Conservation (phyloP, 2,797 vertebrate genomes). For the Todus mexicanus region DNA sequence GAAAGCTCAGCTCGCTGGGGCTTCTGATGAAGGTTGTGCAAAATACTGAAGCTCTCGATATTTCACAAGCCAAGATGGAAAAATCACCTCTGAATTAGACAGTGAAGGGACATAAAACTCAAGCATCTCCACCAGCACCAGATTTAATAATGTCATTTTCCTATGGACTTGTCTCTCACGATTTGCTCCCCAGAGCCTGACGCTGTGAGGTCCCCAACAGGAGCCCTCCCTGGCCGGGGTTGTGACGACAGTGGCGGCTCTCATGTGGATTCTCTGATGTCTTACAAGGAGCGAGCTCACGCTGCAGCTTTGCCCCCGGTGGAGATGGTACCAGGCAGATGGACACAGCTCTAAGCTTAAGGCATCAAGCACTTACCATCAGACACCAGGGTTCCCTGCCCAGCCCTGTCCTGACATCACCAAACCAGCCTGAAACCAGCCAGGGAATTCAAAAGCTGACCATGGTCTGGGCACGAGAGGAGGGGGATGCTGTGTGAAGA, state of each 20-base stretch:
- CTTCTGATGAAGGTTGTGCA: neutral
- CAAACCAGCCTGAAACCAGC: neutral
- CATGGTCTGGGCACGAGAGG: neutral
- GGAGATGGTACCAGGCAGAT: neutral
- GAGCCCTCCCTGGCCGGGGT: rapidly evolving
- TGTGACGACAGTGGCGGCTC: rapidly evolving
- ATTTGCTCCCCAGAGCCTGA: neutral
- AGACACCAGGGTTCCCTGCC: neutral
- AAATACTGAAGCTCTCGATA: conserved; percentile 3
- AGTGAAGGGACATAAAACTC: neutral
- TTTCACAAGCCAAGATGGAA: conserved; percentile 34
- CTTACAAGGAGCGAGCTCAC: neutral
- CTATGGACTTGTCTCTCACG: neutral
- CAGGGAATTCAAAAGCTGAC: neutral
- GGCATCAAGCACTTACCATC: neutral
- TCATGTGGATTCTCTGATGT: conserved; percentile 17
- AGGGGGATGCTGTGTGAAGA: neutral
- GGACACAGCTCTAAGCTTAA: neutral
- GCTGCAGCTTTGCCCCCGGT: neutral
- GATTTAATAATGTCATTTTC: conserved; percentile 1
- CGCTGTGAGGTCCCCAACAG: neutral
- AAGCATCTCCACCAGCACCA: neutral
- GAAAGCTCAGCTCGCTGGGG: neutral
- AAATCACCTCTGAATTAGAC: conserved; percentile 25
- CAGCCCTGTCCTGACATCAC: neutral